Evolutionary conservation across 64 coral and sea anemone genomes (phyloP).

Genomic region (Montipora sp.): DNA sequence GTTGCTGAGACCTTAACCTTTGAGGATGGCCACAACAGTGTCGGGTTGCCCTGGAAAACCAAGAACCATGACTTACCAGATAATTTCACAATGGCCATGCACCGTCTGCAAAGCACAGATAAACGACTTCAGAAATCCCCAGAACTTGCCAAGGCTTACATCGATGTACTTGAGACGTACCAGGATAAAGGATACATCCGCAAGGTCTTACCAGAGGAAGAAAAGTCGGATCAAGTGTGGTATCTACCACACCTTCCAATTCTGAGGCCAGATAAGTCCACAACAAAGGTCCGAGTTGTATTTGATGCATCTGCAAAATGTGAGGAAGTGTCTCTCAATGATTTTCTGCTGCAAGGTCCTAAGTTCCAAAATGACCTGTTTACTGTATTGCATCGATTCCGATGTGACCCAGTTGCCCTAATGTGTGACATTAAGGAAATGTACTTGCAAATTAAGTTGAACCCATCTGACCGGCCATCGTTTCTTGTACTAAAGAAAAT

Average conservation of each 20-base stretch:
- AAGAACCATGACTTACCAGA: slow-evolving; percentile 42
- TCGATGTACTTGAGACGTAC: slow-evolving; percentile 47
- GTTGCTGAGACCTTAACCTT: slow-evolving; percentile 21
- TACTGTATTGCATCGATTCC: slow-evolving; percentile 47
- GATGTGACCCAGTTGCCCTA: slow-evolving; percentile 35
- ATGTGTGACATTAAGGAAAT: slow-evolving; percentile 64
- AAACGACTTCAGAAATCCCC: slow-evolving; percentile 27
- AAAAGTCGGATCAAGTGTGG: slow-evolving; percentile 47
- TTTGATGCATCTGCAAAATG: slow-evolving; percentile 41
- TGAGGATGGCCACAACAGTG: slow-evolving; percentile 43
- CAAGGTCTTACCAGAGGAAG: slow-evolving; percentile 45
- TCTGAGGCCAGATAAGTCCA: slow-evolving; percentile 77
- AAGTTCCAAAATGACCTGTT: slow-evolving; percentile 48
- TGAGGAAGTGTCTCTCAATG: slow-evolving; percentile 59
- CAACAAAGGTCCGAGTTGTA: slow-evolving; percentile 71
- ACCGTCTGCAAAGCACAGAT: slow-evolving; percentile 47
- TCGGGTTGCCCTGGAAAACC: slow-evolving; percentile 53
- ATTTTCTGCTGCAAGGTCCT: slow-evolving; percentile 41
- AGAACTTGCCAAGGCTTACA: slow-evolving; percentile 51
- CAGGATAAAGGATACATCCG: slow-evolving; percentile 58
- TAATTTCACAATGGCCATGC: slow-evolving; percentile 65
- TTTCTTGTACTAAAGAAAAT: slow-evolving; percentile 19
- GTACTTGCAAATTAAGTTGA: slow-evolving; percentile 36
- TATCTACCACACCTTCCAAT: slow-evolving; percentile 78
- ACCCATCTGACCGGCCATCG: slow-evolving; percentile 33